Base-by-base conservation (phyloP, 2,113 vertebrate species). In the Takifugu bimaculatus region DNA sequence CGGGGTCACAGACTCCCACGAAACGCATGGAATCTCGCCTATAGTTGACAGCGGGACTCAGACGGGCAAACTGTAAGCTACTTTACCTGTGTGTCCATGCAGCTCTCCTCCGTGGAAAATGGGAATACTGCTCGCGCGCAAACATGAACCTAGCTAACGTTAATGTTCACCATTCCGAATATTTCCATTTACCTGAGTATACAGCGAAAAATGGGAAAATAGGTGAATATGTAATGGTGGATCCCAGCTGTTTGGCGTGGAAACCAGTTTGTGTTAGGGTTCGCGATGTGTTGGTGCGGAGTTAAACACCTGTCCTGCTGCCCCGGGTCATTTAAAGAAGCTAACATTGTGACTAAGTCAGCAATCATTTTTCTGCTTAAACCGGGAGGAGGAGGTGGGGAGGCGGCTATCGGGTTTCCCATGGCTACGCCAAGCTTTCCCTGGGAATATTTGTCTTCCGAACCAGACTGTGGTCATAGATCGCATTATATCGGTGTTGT, bases 371-470 rank as follows among this genome's bases (percentile, higher is more conserved):
- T 44, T 54, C 62, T 55, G 4, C 13, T 15, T 49, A 68, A 70
- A 48, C 32, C 32, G 13, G 20, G 7, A 53, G 50, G 55, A 60
- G 56, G 55, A 26, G 55, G 50, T 56, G 63, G 7, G 59, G 53
- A 25, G 66, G 1, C 27, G 52, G 29, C n/a, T 56, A 45, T 70
- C 63, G 76, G 73, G 90, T 88, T 82, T 83, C 87, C 85, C 85
- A 72, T 84, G 88, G 87, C 86, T 86, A 91, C 90, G 59, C 72
- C 77, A 76, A 78, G 80, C 81, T 67, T 80, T 70, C 55, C 15
- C 13, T 1, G 15, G 32, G 52, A 35, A 43, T 57, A 55, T 64
- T 75, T 62, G 70, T 43, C 25, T 74, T 68, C 57, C 47, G 13
- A 3, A 20, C 53, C 56, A 48, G 50, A 51, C 66, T 26, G 26